phyloP scores from a whole-genome alignment of 2,797 vertebrate species.

The Bradypodion ventrale region DNA sequence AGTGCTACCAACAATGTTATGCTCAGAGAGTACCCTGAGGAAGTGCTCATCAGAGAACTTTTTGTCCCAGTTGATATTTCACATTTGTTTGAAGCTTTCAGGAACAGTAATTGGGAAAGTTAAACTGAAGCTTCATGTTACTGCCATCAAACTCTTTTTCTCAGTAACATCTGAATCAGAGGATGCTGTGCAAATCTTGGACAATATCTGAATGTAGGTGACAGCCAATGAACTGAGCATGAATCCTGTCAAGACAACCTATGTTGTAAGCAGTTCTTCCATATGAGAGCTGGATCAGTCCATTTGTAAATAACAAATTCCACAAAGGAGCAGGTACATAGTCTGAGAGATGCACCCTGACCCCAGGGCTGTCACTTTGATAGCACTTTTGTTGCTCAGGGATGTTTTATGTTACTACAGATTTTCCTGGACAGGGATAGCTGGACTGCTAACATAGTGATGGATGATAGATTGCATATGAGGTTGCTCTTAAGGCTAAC shows the following conservation, averaged over 20 bases:
- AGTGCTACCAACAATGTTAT: not conserved
- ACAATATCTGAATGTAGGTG: not conserved
- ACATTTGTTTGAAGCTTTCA: not conserved
- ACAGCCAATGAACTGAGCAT: too few relatives aligned
- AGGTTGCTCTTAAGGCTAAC: not conserved
- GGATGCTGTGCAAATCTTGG: not conserved
- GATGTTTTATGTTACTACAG: too few relatives aligned
- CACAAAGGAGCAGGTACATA: not conserved
- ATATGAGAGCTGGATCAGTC: not conserved
- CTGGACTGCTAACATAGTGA: not conserved
- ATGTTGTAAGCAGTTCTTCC: too few relatives aligned
- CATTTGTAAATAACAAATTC: too few relatives aligned
- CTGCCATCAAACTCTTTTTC: too few relatives aligned
- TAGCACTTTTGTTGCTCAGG: too few relatives aligned
- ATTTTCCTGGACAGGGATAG: not conserved
- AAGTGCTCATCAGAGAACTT: not conserved
- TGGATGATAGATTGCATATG: too few relatives aligned
- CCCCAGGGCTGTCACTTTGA: not conserved
- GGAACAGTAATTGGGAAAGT: not conserved
- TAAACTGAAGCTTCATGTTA: not conserved
- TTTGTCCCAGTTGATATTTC: not conserved
- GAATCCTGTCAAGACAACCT: too few relatives aligned
- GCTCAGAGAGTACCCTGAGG: not conserved
- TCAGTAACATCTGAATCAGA: not conserved
- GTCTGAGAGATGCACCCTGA: not conserved